Evolutionary conservation across 1,140 invertebrate species (phyloP).

Genomic region (Melanaphis sacchari): DNA sequence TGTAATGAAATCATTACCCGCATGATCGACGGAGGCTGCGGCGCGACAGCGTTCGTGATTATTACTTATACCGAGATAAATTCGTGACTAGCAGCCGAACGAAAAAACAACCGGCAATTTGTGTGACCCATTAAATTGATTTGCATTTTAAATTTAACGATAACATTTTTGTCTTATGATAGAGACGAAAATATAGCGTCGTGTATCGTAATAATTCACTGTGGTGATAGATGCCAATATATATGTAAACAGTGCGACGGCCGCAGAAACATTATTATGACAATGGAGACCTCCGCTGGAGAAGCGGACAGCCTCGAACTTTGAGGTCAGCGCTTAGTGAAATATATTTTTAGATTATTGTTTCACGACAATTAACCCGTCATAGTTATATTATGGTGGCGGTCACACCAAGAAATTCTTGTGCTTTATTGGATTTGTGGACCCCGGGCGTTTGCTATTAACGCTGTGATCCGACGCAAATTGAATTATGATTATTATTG

Average conservation of each 20-base stretch:
- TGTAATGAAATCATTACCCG: conserved; percentile 11
- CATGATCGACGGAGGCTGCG: neutral
- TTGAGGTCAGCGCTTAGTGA: conserved; percentile 44
- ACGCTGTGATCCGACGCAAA: neutral
- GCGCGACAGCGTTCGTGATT: conserved; percentile 8
- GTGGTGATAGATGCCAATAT: conserved; percentile 27
- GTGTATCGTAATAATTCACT: conserved; percentile 23
- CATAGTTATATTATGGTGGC: neutral
- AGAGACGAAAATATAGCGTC: neutral
- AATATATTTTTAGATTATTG: conserved; percentile 47
- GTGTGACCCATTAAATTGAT: conserved; percentile 50
- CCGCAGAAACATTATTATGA: conserved; percentile 33
- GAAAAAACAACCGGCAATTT: conserved; percentile 8
- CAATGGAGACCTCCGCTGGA: conserved; percentile 46
- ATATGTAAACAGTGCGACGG: conserved; percentile 37
- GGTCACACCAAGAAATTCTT: conserved; percentile 48
- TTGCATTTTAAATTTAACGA: conserved; percentile 35
- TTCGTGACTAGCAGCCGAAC: conserved; percentile 14
- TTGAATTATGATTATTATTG: neutral
- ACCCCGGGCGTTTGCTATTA: neutral
- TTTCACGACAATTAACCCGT: conserved; percentile 29
- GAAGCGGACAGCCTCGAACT: conserved; percentile 53
- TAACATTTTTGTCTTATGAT: neutral
- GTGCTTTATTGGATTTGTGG: neutral
- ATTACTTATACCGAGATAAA: neutral